Evolutionary conservation across 92 coral and sea anemone species (phyloP).

Genomic region (Parazoanthus darwini): DNA sequence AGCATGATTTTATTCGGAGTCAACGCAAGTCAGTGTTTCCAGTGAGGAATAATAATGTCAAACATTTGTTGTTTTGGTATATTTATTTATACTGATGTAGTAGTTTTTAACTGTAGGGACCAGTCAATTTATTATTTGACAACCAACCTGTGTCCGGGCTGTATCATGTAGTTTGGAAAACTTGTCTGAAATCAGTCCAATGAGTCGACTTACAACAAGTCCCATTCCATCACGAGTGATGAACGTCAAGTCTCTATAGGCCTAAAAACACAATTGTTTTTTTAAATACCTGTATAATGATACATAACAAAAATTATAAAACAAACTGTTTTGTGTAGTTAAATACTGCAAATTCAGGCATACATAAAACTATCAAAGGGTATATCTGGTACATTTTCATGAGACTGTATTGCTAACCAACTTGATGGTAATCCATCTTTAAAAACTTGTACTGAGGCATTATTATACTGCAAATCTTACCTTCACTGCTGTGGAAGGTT

Average conservation of each 20-base stretch:
- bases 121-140: no score
- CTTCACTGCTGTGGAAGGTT: constrained; percentile 74
- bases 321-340: no score
- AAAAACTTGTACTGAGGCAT: background rate
- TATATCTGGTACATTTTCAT: background rate
- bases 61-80: no score
- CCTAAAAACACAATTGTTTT: constrained; percentile 42
- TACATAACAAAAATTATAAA: no score
- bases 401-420: background rate
- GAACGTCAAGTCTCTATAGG: constrained; percentile 87
- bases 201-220: constrained; percentile 68
- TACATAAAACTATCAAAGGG: no score
- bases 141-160: constrained; percentile 72
- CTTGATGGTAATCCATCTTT: background rate
- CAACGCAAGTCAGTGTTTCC: no score
- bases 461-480: constrained; percentile 15
- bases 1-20: no score
- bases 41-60: no score
- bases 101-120: no score
- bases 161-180: constrained; percentile 75
- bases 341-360: no score
- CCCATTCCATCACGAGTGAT: constrained; percentile 89
- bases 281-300: background rate
- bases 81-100: no score
- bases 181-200: constrained; percentile 86